These are phyloP conservation scores for Drosophila repleta DNA, from an alignment of 1,140 invertebrate genomes.

Conservation along the genomic window DNA sequence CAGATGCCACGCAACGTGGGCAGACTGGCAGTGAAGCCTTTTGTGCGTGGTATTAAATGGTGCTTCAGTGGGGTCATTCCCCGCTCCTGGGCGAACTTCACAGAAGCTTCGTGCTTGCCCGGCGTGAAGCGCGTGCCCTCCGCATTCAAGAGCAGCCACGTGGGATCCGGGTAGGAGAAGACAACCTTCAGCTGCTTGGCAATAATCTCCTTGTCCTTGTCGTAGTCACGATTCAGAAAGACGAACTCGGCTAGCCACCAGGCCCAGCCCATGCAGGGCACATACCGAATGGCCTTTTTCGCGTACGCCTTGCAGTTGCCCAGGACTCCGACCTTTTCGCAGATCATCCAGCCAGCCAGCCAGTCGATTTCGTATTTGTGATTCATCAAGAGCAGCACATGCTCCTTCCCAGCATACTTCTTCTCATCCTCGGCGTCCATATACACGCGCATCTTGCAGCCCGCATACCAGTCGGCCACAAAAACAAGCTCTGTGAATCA, in stretches of 20 bases:
- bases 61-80: constrained; percentile 94
- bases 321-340: constrained; percentile 90
- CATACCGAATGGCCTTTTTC: constrained; percentile 95
- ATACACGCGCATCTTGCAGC: constrained; percentile 89
- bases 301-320: constrained; percentile 97
- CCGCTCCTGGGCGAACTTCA: constrained; percentile 94
- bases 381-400: constrained; percentile 96
- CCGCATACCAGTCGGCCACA: constrained; percentile 96
- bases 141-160: constrained; percentile 95
- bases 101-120: constrained; percentile 93
- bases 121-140: constrained; percentile 97
- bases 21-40: constrained; percentile 93
- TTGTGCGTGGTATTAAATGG: constrained; percentile 96
- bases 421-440: constrained; percentile 91
- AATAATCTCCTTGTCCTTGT: constrained; percentile 94
- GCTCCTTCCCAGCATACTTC: constrained; percentile 93
- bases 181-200: constrained; percentile 91
- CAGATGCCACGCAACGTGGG: constrained; percentile 90
- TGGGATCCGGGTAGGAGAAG: constrained; percentile 93
- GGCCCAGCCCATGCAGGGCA: constrained; percentile 97
- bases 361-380: constrained; percentile 98
- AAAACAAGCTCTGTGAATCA: constrained; percentile 93
- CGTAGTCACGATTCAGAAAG: constrained; percentile 95
- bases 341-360: constrained; percentile 94
- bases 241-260: constrained; percentile 97